Evolutionary conservation across 2,113 vertebrate species (phyloP).

Genomic region (Pogonocichla stellata): DNA sequence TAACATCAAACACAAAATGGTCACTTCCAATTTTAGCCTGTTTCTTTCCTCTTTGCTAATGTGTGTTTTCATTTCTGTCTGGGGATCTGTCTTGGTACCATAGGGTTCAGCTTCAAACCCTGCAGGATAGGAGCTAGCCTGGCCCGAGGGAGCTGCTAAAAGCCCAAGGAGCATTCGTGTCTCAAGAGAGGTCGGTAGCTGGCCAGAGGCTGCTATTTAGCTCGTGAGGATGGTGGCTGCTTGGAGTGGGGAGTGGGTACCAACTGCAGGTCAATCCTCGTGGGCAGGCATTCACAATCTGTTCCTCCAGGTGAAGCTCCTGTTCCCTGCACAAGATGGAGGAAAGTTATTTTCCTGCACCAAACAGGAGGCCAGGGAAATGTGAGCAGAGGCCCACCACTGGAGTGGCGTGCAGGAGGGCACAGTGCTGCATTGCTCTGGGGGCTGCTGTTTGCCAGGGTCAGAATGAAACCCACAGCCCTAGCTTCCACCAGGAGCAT

Average conservation of each 20-base stretch:
- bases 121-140: background rate
- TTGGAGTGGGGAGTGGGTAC: background rate
- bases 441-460: background rate
- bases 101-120: background rate
- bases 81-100: background rate
- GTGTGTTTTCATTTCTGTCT: background rate
- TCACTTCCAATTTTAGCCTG: conserved; percentile 48
- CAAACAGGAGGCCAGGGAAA: background rate
- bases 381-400: background rate
- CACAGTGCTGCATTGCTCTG: background rate
- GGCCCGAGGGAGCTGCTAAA: background rate
- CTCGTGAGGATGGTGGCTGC: background rate
- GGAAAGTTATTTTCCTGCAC: background rate
- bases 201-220: background rate
- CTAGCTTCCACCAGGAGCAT: background rate
- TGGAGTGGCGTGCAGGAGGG: background rate
- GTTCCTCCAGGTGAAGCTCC: background rate
- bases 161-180: background rate
- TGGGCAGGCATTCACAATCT: background rate
- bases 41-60: background rate
- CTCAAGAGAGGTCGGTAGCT: background rate
- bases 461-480: background rate
- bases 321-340: background rate
- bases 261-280: background rate
- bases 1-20: conserved; percentile 45